Conservation (phyloP, 1,140 invertebrate species). For the Drosophila eugracilis region DNA sequence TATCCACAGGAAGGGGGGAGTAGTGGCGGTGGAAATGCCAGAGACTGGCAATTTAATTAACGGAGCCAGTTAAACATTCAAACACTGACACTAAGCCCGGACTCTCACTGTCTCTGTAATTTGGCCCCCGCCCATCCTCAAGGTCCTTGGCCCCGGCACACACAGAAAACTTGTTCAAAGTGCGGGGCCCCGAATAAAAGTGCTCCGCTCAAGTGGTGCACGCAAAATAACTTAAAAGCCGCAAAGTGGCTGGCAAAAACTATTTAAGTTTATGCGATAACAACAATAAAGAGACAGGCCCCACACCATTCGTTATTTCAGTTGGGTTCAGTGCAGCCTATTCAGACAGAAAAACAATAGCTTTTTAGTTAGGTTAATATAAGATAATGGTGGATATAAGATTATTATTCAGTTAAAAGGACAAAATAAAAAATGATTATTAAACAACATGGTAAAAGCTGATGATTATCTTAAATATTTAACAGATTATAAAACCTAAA, state of each 20-base stretch:
- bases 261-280: conserved; percentile 81
- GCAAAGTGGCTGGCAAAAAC: conserved; percentile 81
- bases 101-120: conserved; percentile 22
- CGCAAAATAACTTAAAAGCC: conserved; percentile 82
- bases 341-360: neutral
- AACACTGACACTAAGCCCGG: conserved; percentile 30
- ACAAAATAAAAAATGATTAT: too few species aligned
- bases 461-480: too few species aligned
- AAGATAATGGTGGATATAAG: too few species aligned
- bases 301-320: conserved; percentile 2
- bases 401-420: too few species aligned
- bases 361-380: neutral
- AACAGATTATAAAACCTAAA: too few species aligned
- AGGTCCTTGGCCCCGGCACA: conserved; percentile 35
- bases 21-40: neutral
- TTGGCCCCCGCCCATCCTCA: neutral
- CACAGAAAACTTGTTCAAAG: conserved; percentile 16
- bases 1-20: neutral
- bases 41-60: conserved; percentile 57
- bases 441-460: too few species aligned
- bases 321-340: conserved; percentile 10
- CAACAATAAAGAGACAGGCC: conserved; percentile 64
- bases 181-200: conserved; percentile 24
- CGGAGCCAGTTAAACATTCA: conserved; percentile 55
- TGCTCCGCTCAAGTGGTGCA: conserved; percentile 68